Conservation (phyloP, 2,797 vertebrate species). For the Centropyge bicolor region DNA sequence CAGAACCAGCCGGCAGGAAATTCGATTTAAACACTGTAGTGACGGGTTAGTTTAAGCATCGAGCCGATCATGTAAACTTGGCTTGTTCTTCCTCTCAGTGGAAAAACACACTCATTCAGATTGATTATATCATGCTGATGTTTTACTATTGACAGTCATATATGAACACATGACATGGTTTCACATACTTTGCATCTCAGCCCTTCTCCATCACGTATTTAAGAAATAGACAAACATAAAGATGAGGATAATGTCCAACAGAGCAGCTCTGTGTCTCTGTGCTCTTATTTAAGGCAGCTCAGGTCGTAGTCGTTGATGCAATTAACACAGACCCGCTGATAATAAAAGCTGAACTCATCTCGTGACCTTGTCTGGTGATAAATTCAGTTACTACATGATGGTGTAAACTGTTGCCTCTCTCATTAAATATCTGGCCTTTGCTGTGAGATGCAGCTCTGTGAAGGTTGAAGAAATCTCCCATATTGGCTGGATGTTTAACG, state of each 20-base stretch:
- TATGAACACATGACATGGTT: no score
- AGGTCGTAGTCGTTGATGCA: neutral
- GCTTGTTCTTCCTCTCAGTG: neutral
- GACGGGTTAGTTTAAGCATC: slow-evolving; percentile 1
- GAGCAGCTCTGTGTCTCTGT: neutral
- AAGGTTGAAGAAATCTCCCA: no score
- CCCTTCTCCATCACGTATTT: no score
- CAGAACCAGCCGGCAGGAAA: slow-evolving; percentile 8
- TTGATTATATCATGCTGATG: no score
- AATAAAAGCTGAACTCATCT: neutral
- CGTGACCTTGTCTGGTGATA: slow-evolving; percentile 3
- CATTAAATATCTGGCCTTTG: slow-evolving; percentile 6
- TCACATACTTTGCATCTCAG: no score
- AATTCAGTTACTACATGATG: neutral
- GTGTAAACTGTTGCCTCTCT: neutral
- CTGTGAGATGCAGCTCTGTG: neutral
- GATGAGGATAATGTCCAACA: no score
- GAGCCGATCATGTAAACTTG: neutral
- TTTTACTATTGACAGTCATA: no score
- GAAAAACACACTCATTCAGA: no score
- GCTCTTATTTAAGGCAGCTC: neutral
- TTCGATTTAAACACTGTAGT: slow-evolving; percentile 28
- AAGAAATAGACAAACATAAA: no score
- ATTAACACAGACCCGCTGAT: neutral
- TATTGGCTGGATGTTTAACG: no score